Base-by-base conservation (phyloP, 2,888 invertebrate genomes). In the Troides helena region DNA sequence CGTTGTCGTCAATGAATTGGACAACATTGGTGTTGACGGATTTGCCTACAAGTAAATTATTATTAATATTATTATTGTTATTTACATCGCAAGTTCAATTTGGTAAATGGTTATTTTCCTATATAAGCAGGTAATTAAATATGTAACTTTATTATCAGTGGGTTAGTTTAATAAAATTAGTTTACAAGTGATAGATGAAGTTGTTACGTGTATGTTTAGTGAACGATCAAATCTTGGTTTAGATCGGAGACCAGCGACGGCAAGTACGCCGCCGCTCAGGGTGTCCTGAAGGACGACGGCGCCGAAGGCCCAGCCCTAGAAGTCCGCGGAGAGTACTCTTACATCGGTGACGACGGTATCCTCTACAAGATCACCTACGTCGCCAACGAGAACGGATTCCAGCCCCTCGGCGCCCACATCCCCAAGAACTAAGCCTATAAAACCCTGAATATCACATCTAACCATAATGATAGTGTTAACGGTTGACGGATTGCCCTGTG, bases 351-450 rank as follows among this genome's bases (percentile, higher is more conserved):
- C 56, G 93, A 94, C 71, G 93, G 93, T 46, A 77, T 86, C 39
- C 69, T 78, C 65, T 93, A 94, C 88, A 73, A 80, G 23, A 85
- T 94, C 62, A 80, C 66, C 60, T 94, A 94, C 88, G 70, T 84
- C 68, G 93, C 94, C 71, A 86, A 93, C 84, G 89, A 93, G 80
- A 79, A 84, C 72, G 95, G 94, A 17, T 95, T 90, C 92, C 89
- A 88, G 73, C 89, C 94, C 76, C 5, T 71, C 43, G 90, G 79
- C 12, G 80, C 81, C 57, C 88, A 89, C 56, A 60, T 90, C 30
- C 88, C 89, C 78, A 25, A 72, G 2, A 21, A 72, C 30, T 70
- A 57, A 63, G 58, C 17, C 18, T 30, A 59, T 36, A 17, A 43
- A 36, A 30, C 21, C 62, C 56, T 36, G 46, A 39, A 39, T 39